Percentiles rank a stretch among this genome's conserved stretches.
Evolutionary conservation across 2,888 invertebrate species (phyloP).

Genomic region (Punctoribates punctum): DNA sequence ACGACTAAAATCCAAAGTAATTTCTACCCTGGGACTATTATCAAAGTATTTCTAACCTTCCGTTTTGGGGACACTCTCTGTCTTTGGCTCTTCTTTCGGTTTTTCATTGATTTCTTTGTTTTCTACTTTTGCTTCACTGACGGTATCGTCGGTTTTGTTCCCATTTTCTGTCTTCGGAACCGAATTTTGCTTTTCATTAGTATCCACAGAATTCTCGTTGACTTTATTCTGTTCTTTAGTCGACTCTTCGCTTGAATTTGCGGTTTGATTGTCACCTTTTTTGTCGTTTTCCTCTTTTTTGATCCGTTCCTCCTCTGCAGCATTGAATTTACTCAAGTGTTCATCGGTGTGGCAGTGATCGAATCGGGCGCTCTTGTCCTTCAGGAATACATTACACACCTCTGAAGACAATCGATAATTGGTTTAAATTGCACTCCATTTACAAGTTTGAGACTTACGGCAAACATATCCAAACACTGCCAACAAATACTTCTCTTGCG

Average conservation of each 20-base stretch:
- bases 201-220: too few species aligned
- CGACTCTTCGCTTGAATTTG: not conserved
- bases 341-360: constrained; percentile 38
- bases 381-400: constrained; percentile 41
- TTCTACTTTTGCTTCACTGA: not conserved
- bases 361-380: constrained; percentile 35
- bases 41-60: not conserved
- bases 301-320: constrained; percentile 13
- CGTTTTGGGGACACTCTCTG: not conserved
- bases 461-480: constrained; percentile 35
- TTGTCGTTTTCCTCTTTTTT: constrained; percentile 16
- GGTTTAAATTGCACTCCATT: not conserved
- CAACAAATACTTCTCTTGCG: constrained; percentile 21
- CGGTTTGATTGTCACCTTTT: constrained; percentile 9
- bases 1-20: too few species aligned
- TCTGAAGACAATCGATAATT: not conserved
- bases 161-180: not conserved
- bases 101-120: constrained; percentile 17
- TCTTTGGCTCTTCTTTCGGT: constrained; percentile 12
- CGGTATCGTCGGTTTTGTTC: not conserved
- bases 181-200: too few species aligned
- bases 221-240: not conserved
- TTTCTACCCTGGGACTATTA: not conserved
- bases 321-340: constrained; percentile 30
- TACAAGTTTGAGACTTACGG: not conserved